These are phyloP conservation scores for Lepidothrix coronata DNA, from an alignment of 2,113 vertebrate genomes.

Conservation along the genomic window DNA sequence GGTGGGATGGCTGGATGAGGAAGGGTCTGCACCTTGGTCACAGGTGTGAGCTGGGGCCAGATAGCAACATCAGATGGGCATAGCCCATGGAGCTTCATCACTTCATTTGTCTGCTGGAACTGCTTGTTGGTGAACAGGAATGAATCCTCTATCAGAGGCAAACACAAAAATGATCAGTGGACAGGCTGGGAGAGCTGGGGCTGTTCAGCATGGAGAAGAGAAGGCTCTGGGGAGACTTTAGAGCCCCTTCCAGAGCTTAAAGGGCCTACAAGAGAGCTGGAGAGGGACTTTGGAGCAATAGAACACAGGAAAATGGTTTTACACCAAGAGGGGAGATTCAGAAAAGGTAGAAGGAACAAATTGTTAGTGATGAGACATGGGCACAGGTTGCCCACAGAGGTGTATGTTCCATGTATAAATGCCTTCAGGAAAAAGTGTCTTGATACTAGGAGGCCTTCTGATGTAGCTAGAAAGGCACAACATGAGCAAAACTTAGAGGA, in stretches of 20 bases:
- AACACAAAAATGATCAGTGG: neutral
- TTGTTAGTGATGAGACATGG: rapidly evolving
- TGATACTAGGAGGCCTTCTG: neutral
- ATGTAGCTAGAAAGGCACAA: neutral
- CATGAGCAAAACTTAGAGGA: neutral
- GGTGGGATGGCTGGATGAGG: neutral
- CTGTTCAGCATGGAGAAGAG: neutral
- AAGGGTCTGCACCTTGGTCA: neutral
- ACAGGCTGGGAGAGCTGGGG: neutral
- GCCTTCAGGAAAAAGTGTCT: neutral
- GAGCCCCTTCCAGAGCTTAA: rapidly evolving
- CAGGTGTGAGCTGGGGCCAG: rapidly evolving
- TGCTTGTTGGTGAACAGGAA: neutral
- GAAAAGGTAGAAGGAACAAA: neutral
- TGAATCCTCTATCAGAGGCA: neutral
- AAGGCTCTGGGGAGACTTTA: neutral
- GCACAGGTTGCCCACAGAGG: rapidly evolving
- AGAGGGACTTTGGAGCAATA: rapidly evolving
- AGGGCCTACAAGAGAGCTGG: neutral
- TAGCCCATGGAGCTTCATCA: neutral
- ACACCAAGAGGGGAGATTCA: neutral
- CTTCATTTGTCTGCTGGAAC: neutral
- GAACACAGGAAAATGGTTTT: neutral
- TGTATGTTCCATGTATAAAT: neutral
- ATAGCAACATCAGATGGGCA: rapidly evolving